A percentile compares a stretch with the other conserved stretches of the same genome.
phyloP scores from a whole-genome alignment of 2,888 invertebrate species.

The Zaprionus obscuricornis region DNA sequence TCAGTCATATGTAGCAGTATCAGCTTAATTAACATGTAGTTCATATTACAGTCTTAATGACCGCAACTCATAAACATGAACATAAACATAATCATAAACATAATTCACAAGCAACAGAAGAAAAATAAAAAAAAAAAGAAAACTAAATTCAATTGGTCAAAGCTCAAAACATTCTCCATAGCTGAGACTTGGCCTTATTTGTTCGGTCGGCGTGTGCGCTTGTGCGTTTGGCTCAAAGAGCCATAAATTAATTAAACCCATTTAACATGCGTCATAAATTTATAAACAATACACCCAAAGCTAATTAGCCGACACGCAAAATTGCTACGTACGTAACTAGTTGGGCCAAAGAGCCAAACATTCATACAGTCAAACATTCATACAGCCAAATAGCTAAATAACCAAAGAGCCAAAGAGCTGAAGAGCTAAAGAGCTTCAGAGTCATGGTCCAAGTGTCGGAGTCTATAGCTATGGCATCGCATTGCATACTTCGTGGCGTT shows the following conservation, averaged over 20 bases:
- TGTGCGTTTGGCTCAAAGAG: constrained; percentile 49
- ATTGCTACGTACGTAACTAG: constrained; percentile 58
- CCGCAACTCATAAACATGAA: constrained; percentile 28
- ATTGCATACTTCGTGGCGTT: constrained; percentile 46
- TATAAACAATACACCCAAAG: constrained; percentile 79
- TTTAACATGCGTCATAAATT: constrained; percentile 79
- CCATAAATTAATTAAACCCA: constrained; percentile 79
- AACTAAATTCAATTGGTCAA: constrained; percentile 73
- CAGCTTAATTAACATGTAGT: constrained; percentile 42
- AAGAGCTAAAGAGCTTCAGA: constrained; percentile 6
- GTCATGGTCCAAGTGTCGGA: constrained; percentile 47
- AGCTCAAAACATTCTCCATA: constrained; percentile 38
- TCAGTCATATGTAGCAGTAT: constrained; percentile 8
- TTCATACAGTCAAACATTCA: no score
- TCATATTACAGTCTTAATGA: constrained; percentile 30
- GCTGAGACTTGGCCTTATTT: constrained; percentile 13
- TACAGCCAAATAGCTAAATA: constrained; percentile 16
- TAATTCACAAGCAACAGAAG: constrained; percentile 58
- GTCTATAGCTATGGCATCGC: constrained; percentile 34
- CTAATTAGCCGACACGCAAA: constrained; percentile 78
- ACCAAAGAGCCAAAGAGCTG: not conserved
- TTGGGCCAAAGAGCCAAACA: constrained; percentile 32
- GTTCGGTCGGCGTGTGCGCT: constrained; percentile 11
- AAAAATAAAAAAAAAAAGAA: no score
- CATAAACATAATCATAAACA: constrained; percentile 43